These are phyloP conservation scores for Archivesica marissinica DNA, from an alignment of 1,140 invertebrate genomes.

Conservation along the genomic window DNA sequence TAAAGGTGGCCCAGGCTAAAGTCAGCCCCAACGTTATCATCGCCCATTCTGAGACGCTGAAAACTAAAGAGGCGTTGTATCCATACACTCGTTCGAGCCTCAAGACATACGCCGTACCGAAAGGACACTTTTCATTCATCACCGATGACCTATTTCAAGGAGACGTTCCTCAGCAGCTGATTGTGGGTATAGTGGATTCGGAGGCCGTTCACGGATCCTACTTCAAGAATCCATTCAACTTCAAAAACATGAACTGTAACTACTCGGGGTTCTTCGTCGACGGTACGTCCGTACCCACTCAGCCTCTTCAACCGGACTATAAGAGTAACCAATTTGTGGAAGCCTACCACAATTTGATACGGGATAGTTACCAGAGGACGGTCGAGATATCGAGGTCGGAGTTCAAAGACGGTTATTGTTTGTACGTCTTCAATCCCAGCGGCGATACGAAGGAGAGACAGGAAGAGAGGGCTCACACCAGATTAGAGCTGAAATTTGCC, in stretches of 20 bases:
- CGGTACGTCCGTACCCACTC: no score
- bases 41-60: background rate
- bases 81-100: constrained; percentile 29
- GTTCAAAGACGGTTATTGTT: no score
- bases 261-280: no score
- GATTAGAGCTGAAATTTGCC: constrained; percentile 20
- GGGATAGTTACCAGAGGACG: background rate
- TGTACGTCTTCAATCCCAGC: no score
- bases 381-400: background rate
- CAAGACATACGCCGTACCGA: constrained; percentile 38
- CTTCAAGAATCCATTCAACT: constrained; percentile 30
- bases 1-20: constrained; percentile 32
- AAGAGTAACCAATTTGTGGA: background rate
- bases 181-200: constrained; percentile 25
- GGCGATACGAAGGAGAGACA: no score
- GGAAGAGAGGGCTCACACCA: no score
- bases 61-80: no score
- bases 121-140: constrained; percentile 35
- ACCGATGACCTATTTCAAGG: no score
- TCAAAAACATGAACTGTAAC: constrained; percentile 36
- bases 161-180: constrained; percentile 20
- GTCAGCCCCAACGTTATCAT: constrained; percentile 21
- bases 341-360: background rate
- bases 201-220: constrained; percentile 15
- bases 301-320: constrained; percentile 7